These are phyloP conservation scores for Drosophila seguyi DNA, from an alignment of 1,140 invertebrate species.

Conservation along the genomic window DNA sequence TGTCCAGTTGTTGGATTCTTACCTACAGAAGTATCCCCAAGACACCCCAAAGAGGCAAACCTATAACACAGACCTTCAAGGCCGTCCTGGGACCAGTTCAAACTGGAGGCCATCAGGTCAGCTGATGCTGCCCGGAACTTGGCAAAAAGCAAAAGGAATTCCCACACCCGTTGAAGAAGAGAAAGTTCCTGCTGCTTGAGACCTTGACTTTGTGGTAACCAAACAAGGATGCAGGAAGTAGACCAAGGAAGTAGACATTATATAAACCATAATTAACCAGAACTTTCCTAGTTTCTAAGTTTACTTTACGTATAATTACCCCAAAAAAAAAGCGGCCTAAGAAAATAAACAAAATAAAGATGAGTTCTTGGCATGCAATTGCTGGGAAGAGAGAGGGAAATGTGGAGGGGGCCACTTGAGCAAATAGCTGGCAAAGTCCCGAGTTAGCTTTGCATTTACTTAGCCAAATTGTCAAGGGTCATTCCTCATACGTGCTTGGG, in stretches of 20 bases:
- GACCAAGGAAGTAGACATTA: neutral
- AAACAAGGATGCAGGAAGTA: neutral
- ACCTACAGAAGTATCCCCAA: conserved; percentile 11
- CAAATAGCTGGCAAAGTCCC: conserved; percentile 4
- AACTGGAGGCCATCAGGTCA: neutral
- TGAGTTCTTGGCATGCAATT: neutral
- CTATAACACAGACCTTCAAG: neutral
- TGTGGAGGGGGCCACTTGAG: neutral
- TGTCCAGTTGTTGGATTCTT: neutral
- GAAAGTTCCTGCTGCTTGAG: neutral
- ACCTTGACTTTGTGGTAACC: neutral
- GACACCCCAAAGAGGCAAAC: too few species aligned
- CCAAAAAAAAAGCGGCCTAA: neutral
- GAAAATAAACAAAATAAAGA: neutral
- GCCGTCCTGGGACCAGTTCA: neutral
- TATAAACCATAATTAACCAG: conserved; percentile 9
- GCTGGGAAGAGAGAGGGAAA: neutral
- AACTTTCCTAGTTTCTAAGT: neutral
- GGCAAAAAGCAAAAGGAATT: too few species aligned
- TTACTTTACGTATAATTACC: neutral
- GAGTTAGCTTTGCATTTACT: conserved; percentile 21
- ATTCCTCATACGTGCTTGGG: conserved; percentile 28
- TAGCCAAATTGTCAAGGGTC: conserved; percentile 41
- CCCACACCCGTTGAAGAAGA: too few species aligned
- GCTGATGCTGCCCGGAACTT: too few species aligned